A percentile compares a stretch with the other conserved stretches of the same genome.
Evolutionary conservation across 1,140 invertebrate genomes (phyloP).

Genomic region (Heliconius hermathena): DNA sequence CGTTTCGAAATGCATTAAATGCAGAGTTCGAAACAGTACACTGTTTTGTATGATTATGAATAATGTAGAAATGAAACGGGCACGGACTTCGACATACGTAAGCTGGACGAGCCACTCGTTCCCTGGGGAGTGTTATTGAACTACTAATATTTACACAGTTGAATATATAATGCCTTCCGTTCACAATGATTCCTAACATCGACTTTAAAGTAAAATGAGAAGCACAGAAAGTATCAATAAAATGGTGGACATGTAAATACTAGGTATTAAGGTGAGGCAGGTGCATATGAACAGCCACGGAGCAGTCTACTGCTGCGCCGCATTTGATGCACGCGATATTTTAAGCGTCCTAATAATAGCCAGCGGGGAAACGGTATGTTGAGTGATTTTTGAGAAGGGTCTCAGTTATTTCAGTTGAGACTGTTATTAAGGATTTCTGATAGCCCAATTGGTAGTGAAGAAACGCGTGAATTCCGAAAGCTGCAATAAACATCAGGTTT

Average conservation of each 20-base stretch:
- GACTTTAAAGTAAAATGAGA: constrained; percentile 30
- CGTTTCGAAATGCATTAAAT: constrained; percentile 80
- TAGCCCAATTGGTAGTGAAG: constrained; percentile 1
- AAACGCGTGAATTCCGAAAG: constrained; percentile 52
- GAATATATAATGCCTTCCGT: constrained; percentile 40
- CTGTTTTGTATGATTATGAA: constrained; percentile 53
- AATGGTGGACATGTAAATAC: constrained; percentile 30
- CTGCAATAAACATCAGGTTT: constrained; percentile 68
- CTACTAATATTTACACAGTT: constrained; percentile 50
- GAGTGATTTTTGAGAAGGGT: constrained; percentile 49
- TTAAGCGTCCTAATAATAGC: constrained; percentile 59
- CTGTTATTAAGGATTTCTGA: constrained; percentile 11
- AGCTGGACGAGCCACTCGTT: constrained; percentile 28
- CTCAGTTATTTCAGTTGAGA: constrained; percentile 11
- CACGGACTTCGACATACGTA: constrained; percentile 6
- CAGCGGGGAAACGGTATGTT: constrained; percentile 46
- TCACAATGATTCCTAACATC: constrained; percentile 21
- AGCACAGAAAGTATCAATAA: constrained; percentile 8
- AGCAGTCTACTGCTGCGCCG: constrained; percentile 45
- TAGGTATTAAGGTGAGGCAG: constrained; percentile 40
- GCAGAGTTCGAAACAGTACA: constrained; percentile 73
- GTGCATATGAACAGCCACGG: constrained; percentile 43
- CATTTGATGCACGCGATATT: constrained; percentile 59
- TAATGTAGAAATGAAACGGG: constrained; percentile 30
- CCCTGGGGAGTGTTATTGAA: constrained; percentile 46